These are phyloP conservation scores for Lucinisca nassula DNA, from an alignment of 2,888 invertebrate genomes.

Conservation along the genomic window DNA sequence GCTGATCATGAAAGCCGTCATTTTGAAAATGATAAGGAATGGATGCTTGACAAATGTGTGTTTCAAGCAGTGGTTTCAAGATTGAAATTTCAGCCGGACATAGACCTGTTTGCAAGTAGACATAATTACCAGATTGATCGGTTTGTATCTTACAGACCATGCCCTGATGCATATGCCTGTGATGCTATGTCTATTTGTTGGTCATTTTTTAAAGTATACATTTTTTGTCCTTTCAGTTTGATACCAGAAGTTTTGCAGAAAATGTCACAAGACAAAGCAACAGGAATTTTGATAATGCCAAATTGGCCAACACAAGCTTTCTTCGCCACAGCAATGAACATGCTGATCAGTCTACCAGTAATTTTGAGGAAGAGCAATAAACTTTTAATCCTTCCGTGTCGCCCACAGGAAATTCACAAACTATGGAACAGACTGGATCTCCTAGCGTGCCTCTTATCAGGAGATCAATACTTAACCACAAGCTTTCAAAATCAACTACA, in stretches of 20 bases:
- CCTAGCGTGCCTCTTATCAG: constrained; percentile 33
- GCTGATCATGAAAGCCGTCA: constrained; percentile 31
- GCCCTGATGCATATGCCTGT: constrained; percentile 43
- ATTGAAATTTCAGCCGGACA: background rate
- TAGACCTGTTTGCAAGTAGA: constrained; percentile 57
- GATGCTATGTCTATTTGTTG: constrained; percentile 54
- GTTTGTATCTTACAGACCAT: constrained; percentile 59
- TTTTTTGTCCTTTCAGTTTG: constrained; percentile 61
- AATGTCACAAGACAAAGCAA: constrained; percentile 5
- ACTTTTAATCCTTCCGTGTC: constrained; percentile 2
- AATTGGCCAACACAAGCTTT: constrained; percentile 42
- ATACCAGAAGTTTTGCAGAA: constrained; percentile 22
- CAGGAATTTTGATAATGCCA: constrained; percentile 26
- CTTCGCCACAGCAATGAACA: constrained; percentile 30
- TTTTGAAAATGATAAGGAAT: constrained; percentile 45
- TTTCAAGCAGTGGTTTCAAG: background rate
- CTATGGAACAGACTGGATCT: constrained; percentile 18
- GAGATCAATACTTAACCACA: background rate
- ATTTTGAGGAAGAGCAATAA: background rate
- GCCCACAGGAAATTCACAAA: constrained; percentile 18
- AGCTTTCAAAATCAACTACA: constrained; percentile 6
- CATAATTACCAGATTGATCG: constrained; percentile 39
- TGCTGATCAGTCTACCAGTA: background rate
- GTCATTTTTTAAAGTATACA: constrained; percentile 31
- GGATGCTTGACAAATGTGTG: constrained; percentile 41